phyloP scores from a whole-genome alignment of 2,113 vertebrate species.

The Leucopsar rothschildi region DNA sequence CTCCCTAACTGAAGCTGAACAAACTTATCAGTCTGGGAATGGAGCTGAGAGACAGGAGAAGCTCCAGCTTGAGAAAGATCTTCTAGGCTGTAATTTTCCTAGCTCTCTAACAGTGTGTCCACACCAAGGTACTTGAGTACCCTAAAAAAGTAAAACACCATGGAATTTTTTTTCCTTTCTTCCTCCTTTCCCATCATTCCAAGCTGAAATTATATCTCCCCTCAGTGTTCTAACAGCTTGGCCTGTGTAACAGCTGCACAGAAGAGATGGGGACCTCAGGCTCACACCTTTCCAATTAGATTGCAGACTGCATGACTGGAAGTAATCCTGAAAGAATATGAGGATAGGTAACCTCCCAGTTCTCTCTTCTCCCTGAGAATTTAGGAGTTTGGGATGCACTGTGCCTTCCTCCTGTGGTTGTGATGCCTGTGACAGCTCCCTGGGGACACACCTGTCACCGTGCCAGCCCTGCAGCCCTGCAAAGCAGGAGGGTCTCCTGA shows the following conservation, averaged over 20 bases:
- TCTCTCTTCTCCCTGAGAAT: not conserved
- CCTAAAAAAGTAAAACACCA: not conserved
- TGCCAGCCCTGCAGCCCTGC: not conserved
- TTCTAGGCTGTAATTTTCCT: no score
- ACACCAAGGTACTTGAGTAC: not conserved
- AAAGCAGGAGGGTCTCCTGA: not conserved
- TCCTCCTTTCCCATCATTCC: not conserved
- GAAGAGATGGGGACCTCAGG: not conserved
- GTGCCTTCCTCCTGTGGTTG: fast-evolving
- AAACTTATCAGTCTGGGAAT: no score
- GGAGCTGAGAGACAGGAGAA: no score
- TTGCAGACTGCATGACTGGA: not conserved
- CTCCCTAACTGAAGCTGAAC: no score
- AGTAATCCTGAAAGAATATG: not conserved
- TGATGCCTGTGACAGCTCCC: not conserved
- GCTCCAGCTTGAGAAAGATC: no score
- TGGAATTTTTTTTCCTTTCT: not conserved
- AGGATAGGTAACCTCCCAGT: not conserved
- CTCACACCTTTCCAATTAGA: not conserved
- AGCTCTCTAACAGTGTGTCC: no score
- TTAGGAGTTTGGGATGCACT: not conserved
- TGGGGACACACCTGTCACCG: not conserved
- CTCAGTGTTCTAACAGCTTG: not conserved
- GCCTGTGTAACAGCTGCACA: not conserved
- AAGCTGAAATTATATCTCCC: not conserved